Evolutionary conservation across 2,797 vertebrate genomes (phyloP), one percentile per base, ranked within the genome.

Genomic region (Lophotriccus pileatus): DNA sequence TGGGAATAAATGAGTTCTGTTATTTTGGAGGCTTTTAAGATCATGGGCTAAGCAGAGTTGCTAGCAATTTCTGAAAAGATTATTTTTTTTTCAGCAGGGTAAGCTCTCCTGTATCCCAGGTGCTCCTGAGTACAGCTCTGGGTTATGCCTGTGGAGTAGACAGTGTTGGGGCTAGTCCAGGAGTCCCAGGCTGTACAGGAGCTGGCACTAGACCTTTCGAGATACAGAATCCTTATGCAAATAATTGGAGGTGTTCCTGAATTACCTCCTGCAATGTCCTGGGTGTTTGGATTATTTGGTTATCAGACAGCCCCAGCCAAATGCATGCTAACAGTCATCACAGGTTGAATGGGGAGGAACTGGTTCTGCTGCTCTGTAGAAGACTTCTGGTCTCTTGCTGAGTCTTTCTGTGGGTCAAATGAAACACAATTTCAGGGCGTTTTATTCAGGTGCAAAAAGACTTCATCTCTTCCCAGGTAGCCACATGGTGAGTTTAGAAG

Each of bases 21-120:
- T 93, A 34, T 69, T 94, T 84, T 82, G 49, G 52, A 90, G 11
- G 44, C 56, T 95, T 69, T 84, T 63, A 84, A 75, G 19, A 17
- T 84, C 58, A 10, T 23, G 25, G 49, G 25, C 28, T 43, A 81
- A 56, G 21, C 41, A 56, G 63, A 70, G 7, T 8, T 68, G 22
- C 7, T 64, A 5, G 41, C 1, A 3, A n/a, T 78, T 85, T 92
- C 70, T 69, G 34, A 32, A 76, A 21, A 47, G 36, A 3, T 21
- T 60, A 5, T 59, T 32, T 72, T 77, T 82, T 60, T 67, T 60
- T 44, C 15, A 28, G 19, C 3, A 1, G 10, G 1, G 6, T 53
- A 39, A 46, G 32, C 17, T 55, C 7, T 6, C 4, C 28, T 60
- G 34, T 36, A 47, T 69, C 21, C 25, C 27, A 21, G 0, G 19